These are phyloP conservation scores for Coleophora deauratella DNA, from an alignment of 2,888 invertebrate species.

Conservation along the genomic window DNA sequence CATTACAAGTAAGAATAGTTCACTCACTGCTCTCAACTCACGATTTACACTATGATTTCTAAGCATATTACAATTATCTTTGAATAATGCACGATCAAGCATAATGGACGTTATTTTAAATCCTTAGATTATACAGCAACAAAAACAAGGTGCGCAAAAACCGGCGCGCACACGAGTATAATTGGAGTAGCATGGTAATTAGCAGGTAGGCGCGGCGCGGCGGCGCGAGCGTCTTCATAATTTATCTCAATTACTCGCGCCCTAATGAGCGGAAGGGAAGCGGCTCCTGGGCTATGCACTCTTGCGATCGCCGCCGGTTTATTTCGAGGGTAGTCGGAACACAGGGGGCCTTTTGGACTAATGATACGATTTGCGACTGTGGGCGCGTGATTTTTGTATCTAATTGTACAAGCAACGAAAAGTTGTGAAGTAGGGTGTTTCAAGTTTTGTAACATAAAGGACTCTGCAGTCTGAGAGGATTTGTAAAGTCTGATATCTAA, in stretches of 20 bases:
- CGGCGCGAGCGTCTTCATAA: conserved; percentile 61
- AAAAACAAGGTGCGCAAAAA: background rate
- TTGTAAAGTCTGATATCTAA: too few relatives aligned
- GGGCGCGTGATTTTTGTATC: too few relatives aligned
- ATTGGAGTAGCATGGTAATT: conserved; percentile 59
- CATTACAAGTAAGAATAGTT: too few relatives aligned
- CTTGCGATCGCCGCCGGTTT: conserved; percentile 14
- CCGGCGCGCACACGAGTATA: background rate
- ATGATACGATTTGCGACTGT: background rate
- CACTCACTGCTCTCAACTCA: too few relatives aligned
- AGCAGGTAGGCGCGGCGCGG: conserved; percentile 43
- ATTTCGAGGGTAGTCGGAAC: background rate
- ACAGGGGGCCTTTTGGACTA: background rate
- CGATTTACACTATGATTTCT: too few relatives aligned
- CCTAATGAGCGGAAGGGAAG: conserved; percentile 65
- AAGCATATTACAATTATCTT: too few relatives aligned
- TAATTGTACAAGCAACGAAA: too few relatives aligned
- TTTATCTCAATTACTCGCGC: conserved; percentile 68
- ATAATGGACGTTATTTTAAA: too few relatives aligned
- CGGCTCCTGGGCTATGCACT: conserved; percentile 17
- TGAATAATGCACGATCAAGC: too few relatives aligned
- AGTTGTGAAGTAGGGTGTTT: too few relatives aligned
- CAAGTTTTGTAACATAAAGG: too few relatives aligned
- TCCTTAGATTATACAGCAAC: background rate
- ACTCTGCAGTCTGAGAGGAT: too few relatives aligned